Evolutionary conservation across 2,888 invertebrate genomes (phyloP), one percentile per base, ranked within the genome.

Genomic region (Agrotis puta): DNA sequence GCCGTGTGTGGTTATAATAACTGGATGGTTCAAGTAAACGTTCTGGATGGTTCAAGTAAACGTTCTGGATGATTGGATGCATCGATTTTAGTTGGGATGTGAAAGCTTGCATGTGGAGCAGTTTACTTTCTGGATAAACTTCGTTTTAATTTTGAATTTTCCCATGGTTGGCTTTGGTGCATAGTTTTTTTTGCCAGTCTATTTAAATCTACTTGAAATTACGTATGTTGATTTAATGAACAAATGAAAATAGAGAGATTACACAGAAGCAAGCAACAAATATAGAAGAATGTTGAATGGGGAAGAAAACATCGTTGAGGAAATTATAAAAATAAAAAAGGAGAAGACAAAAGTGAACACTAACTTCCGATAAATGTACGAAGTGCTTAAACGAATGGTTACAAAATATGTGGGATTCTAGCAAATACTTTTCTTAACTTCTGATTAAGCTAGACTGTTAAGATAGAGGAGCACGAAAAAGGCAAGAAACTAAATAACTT

Each of bases 1-100:
- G 66, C 64, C 83, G 76, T 83, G 70, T 81, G 81, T 85, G 83
- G 81, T 81, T 86, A 74, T 84, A 82, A 79, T 84, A 82, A 82
- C 73, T 79, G 33, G 59, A 53, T 75, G 77, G 83, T 68, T 48
- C 80, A 85, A 82, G 79, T 70, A 62, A 54, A 79, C 65, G 39
- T 70, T 82, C 82, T 74, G 82, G 80, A 82, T 58, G 73, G 82
- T 82, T 70, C 80, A 85, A 82, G 79, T 70, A 62, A 54, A 79
- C 65, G 39, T 70, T 82, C 82, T 74, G 82, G 80, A 82, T 58
- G 73, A 80, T 82, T 70, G 64, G 82, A 59, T 53, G 64, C 39
- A 74, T 68, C 59, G 62, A 58, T 63, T 70, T 80, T 64, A 80
- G 74, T 45, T 27, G 65, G 69, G 78, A 82, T 77, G 78, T 79